Evolutionary conservation across 2,113 vertebrate species (phyloP).

Genomic region (Oostethus manadensis): DNA sequence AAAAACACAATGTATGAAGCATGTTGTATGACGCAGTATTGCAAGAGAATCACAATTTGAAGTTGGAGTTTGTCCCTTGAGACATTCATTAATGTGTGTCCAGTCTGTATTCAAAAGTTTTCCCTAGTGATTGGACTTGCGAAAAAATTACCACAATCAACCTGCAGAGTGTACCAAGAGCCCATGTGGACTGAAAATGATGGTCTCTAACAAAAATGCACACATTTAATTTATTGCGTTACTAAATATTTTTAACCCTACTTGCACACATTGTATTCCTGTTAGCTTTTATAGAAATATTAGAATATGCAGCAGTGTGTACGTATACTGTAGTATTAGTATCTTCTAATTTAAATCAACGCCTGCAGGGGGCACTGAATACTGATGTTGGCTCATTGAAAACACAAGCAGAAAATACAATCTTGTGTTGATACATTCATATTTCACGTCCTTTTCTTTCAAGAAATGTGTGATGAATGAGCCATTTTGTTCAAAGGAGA

Average conservation of each 20-base stretch:
- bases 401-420: conserved; percentile 2
- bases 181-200: too few species aligned
- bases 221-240: too few species aligned
- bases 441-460: background rate
- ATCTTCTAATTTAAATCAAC: conserved; percentile 1
- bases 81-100: background rate
- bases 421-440: background rate
- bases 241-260: too few species aligned
- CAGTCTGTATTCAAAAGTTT: background rate
- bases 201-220: too few species aligned
- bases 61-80: background rate
- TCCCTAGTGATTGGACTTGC: background rate
- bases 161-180: too few species aligned
- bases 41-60: background rate
- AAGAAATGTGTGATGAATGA: background rate
- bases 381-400: conserved; percentile 14
- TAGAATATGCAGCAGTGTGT: too few species aligned
- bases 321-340: background rate
- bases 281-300: too few species aligned
- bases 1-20: too few species aligned
- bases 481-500: background rate
- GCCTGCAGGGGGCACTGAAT: conserved; percentile 63
- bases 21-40: background rate
- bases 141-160: background rate
- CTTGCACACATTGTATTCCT: too few species aligned